Base-by-base conservation (phyloP, 30 jellyfish, hydroid and myxozoan genomes). In the Clytia hemisphaerica region DNA sequence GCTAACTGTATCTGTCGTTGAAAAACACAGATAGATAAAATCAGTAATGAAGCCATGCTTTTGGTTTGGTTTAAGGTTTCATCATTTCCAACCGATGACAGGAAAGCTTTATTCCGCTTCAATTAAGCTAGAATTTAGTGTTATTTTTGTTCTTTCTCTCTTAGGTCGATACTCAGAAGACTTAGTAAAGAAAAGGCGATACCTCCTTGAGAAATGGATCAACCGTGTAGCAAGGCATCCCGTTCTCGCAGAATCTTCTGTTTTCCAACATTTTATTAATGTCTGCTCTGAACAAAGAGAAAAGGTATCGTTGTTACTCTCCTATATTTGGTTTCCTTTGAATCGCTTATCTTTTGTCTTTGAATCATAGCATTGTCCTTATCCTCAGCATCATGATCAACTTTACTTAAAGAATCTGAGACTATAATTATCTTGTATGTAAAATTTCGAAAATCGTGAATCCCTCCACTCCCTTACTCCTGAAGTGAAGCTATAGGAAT, bases 131-230 rank as follows among this genome's bases (percentile, higher is more conserved):
- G 0, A 10, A 14, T 53, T 53, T n/a, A 10, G 32, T 15, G 12
- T 24, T 53, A 24, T 14, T 24, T 53, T 53, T 18, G 22, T 59
- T 37, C 44, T 2, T 1, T 27, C 22, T 33, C 19, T 59, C 69
- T 16, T 54, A 88, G 98, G 98, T 24, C 93, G 98, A 6, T 88
- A 88, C 47, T 88, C 98, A 35, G 98, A 88, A 31, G 98, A 88
- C 32, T 72, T 88, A 24, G 93, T 88, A 12, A 76, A 80, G 58
- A 81, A 88, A 48, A 61, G 98, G 45, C 58, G 93, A 48, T 85
- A 74, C 61, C 54, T 81, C 12, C 76, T 88, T 32, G 94, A 88
- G 54, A 36, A 14, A 61, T 88, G 98, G 98, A 75, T 88, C 67
- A 71, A 74, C 49, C 47, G 98, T 50, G 84, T 88, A 4, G 72